Percentiles rank a stretch among this genome's conserved stretches.
Conservation (phyloP, 2,797 vertebrate species). For the Leptoclinus maculatus region DNA sequence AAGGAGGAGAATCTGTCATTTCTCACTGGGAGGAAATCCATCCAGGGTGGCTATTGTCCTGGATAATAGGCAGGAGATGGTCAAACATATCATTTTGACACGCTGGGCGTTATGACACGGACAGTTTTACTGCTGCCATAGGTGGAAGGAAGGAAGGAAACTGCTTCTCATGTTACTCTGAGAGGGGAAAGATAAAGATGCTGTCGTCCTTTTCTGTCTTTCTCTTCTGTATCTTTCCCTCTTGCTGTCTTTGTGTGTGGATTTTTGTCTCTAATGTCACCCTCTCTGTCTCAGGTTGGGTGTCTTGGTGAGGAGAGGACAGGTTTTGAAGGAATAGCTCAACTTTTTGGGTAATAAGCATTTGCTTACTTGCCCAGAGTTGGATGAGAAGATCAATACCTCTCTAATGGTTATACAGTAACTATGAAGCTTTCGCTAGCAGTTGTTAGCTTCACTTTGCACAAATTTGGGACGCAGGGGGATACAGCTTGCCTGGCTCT, state of each 20-base stretch:
- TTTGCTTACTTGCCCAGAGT: neutral
- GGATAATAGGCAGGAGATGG: slow-evolving; percentile 76
- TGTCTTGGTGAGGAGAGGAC: slow-evolving; percentile 3
- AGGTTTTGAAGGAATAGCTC: neutral
- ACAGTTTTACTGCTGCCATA: slow-evolving; percentile 76
- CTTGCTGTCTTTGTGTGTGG: slow-evolving; percentile 16
- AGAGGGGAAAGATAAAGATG: slow-evolving; percentile 43
- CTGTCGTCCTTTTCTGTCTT: slow-evolving; percentile 24
- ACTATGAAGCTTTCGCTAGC: neutral
- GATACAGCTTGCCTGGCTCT: neutral
- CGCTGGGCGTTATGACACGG: slow-evolving; percentile 71
- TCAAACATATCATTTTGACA: slow-evolving; percentile 82
- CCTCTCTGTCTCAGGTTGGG: neutral
- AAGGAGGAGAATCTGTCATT: slow-evolving; percentile 80
- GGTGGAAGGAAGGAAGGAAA: slow-evolving; percentile 70
- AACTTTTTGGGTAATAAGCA: neutral
- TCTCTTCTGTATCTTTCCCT: slow-evolving; percentile 35
- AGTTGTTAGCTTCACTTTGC: neutral
- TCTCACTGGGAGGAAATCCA: slow-evolving; percentile 78
- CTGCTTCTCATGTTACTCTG: slow-evolving; percentile 69
- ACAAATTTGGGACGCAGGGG: too few species aligned
- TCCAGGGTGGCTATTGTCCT: slow-evolving; percentile 74
- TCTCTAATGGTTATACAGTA: neutral
- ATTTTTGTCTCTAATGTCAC: slow-evolving; percentile 10
- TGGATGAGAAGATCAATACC: neutral